A percentile compares a stretch with the other conserved stretches of the same genome.
phyloP scores from a whole-genome alignment of 2,888 invertebrate genomes.

The Netelia inedita region DNA sequence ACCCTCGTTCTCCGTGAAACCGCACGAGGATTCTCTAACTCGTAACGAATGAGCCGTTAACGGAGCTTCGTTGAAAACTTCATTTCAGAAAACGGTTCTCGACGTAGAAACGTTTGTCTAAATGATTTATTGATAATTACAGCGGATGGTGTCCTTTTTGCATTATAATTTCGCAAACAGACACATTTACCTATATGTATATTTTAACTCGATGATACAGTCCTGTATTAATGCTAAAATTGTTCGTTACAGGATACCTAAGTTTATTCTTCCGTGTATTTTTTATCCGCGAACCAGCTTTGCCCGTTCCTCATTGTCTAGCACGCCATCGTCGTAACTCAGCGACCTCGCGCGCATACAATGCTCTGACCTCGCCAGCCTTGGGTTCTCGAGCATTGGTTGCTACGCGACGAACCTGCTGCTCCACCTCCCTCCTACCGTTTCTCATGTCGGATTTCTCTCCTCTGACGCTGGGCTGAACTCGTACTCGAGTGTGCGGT shows the following conservation, averaged over 20 bases:
- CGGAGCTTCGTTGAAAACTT: not conserved
- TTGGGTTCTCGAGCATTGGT: constrained; percentile 63
- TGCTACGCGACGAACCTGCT: constrained; percentile 68
- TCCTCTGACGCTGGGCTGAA: not conserved
- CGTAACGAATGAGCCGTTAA: not conserved
- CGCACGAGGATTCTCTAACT: not conserved
- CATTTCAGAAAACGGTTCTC: not conserved
- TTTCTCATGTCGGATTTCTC: not conserved
- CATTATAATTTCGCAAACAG: too few relatives aligned
- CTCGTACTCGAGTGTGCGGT: constrained; percentile 58
- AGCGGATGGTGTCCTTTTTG: not conserved
- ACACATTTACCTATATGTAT: too few relatives aligned
- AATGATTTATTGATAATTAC: not conserved
- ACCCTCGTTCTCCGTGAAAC: not conserved
- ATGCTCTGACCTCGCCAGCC: constrained; percentile 72
- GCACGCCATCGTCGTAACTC: constrained; percentile 51
- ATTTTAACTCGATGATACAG: too few relatives aligned
- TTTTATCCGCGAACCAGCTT: constrained; percentile 39
- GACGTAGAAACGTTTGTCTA: not conserved
- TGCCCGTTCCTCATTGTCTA: constrained; percentile 54
- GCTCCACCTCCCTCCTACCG: constrained; percentile 35
- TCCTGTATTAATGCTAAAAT: too few relatives aligned
- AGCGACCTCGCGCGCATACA: constrained; percentile 66
- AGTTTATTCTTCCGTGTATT: not conserved
- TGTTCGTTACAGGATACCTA: too few relatives aligned